Percentiles rank a stretch among this genome's conserved stretches.
These are phyloP conservation scores for Zingel zingel DNA, from an alignment of 2,113 vertebrate genomes.

Conservation along the genomic window DNA sequence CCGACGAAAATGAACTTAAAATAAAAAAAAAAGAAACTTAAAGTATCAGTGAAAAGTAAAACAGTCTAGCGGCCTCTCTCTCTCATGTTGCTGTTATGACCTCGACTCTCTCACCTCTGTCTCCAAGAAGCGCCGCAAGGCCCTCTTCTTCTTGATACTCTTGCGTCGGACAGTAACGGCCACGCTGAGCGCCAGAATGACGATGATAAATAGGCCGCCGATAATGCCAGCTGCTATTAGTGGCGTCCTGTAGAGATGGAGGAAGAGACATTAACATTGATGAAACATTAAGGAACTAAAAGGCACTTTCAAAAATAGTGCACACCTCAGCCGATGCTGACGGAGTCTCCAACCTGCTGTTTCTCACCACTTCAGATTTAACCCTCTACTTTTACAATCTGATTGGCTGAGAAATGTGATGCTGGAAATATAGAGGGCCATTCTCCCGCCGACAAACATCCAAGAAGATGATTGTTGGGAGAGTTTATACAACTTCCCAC, in stretches of 20 bases:
- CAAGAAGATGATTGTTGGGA: not conserved
- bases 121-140: conserved; percentile 93
- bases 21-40: too few relatives aligned
- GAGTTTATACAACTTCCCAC: not conserved
- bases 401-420: not conserved
- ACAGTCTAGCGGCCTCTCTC: too few relatives aligned
- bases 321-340: conserved; percentile 32
- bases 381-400: not conserved
- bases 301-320: conserved; percentile 38
- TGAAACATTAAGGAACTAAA: conserved; percentile 44
- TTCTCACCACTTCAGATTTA: not conserved
- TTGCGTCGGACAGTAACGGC: conserved; percentile 93
- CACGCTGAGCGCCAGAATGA: conserved; percentile 92
- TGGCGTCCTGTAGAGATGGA: conserved; percentile 88
- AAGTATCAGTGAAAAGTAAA: not conserved
- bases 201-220: conserved; percentile 93
- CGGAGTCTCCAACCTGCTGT: conserved; percentile 27
- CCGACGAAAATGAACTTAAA: not conserved
- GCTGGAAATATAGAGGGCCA: not conserved
- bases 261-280: conserved; percentile 16
- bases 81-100: not conserved
- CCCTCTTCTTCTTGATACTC: conserved; percentile 98
- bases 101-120: conserved; percentile 89
- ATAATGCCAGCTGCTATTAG: conserved; percentile 95
- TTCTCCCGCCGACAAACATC: not conserved